Percentiles rank a stretch among this genome's conserved stretches.
phyloP scores from a whole-genome alignment of 2,888 invertebrate genomes.

The Sphaerophoria rueppellii region DNA sequence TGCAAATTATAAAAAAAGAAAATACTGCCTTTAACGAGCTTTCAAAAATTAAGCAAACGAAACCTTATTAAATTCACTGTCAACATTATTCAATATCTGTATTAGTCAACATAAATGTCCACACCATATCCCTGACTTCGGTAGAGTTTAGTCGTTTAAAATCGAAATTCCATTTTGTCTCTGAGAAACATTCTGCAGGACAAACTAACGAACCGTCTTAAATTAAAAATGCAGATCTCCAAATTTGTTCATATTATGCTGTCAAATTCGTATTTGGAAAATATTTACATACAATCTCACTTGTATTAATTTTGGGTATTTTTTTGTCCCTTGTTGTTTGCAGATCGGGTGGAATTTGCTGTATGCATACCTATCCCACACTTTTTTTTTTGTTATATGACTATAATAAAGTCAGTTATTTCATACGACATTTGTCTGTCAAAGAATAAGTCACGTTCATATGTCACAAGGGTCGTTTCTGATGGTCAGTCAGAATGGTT shows the following conservation, averaged over 20 bases:
- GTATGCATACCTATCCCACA: neutral
- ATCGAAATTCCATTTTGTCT: neutral
- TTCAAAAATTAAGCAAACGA: neutral
- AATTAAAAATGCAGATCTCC: slow-evolving; percentile 1
- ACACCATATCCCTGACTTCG: neutral
- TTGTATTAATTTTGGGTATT: neutral
- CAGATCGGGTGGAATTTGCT: neutral
- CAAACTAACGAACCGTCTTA: neutral
- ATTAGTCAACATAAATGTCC: neutral
- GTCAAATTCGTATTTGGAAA: neutral
- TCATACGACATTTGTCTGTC: slow-evolving; percentile 28
- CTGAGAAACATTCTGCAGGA: slow-evolving; percentile 16
- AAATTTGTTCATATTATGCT: neutral
- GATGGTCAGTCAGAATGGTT: neutral
- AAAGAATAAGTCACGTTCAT: slow-evolving; percentile 24
- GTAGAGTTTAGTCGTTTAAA: neutral
- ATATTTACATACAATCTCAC: neutral
- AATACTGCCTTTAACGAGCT: neutral
- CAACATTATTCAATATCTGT: neutral
- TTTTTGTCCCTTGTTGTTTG: neutral
- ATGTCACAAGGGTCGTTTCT: neutral
- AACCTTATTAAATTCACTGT: neutral
- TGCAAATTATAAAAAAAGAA: too few species aligned
- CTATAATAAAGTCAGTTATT: slow-evolving; percentile 44
- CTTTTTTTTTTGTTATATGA: slow-evolving; percentile 17